phyloP scores from a whole-genome alignment of 2,113 vertebrate genomes.

The Thryonomys swinderianus region DNA sequence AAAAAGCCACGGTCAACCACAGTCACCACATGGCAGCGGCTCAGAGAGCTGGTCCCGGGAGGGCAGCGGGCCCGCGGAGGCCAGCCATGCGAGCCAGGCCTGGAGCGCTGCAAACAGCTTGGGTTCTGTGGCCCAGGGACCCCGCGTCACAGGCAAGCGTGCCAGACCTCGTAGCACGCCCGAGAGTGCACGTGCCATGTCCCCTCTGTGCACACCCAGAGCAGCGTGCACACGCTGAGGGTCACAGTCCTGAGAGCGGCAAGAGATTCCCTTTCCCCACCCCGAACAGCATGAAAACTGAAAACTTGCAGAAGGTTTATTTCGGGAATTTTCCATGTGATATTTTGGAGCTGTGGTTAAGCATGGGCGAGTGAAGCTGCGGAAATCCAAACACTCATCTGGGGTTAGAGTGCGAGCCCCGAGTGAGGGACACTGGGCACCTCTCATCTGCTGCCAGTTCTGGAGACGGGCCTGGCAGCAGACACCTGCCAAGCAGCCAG shows the following conservation, averaged over 20 bases:
- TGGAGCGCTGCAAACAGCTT: fast-evolving
- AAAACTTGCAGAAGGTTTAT: too few relatives aligned
- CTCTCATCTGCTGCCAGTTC: background rate
- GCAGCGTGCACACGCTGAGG: background rate
- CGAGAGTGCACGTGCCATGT: background rate
- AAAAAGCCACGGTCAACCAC: background rate
- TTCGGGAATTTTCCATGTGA: background rate
- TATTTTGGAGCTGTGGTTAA: background rate
- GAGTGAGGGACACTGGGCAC: background rate
- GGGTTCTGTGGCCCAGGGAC: background rate
- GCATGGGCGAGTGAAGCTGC: background rate
- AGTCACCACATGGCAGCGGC: background rate
- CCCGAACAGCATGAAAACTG: background rate
- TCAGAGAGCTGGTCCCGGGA: background rate
- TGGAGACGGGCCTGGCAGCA: background rate
- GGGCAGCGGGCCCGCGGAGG: background rate
- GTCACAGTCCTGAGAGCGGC: too few relatives aligned
- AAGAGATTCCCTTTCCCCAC: background rate
- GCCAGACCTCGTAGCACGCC: too few relatives aligned
- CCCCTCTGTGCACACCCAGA: background rate
- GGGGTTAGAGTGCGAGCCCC: background rate
- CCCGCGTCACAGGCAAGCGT: fast-evolving
- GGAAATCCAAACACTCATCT: background rate
- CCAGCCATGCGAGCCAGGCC: background rate
- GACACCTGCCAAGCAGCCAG: background rate